Conservation (phyloP, 2,113 vertebrate species). For the Zeus faber region DNA sequence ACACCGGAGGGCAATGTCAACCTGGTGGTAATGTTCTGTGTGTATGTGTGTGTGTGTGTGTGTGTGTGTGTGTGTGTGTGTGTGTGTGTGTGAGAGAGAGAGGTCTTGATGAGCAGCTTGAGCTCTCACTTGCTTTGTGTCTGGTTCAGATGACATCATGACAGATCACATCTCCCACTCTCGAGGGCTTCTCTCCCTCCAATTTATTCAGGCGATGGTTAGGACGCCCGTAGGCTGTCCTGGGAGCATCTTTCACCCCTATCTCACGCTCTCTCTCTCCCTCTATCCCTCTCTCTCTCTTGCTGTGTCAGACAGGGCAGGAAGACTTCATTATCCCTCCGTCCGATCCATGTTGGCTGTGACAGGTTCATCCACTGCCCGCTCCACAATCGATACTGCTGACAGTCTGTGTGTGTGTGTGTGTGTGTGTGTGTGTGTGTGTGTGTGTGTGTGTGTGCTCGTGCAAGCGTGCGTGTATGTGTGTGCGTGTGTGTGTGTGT, state of each 20-base stretch:
- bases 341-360: slow-evolving; percentile 71
- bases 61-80: slow-evolving; percentile 3
- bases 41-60: slow-evolving; percentile 1
- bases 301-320: slow-evolving; percentile 54
- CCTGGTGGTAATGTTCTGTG: too few relatives aligned
- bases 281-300: slow-evolving; percentile 34
- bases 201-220: slow-evolving; percentile 64
- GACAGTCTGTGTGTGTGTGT: slow-evolving; percentile 53
- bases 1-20: too few relatives aligned
- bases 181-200: slow-evolving; percentile 61
- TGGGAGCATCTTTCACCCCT: slow-evolving; percentile 43
- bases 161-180: slow-evolving; percentile 61
- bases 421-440: slow-evolving; percentile 28
- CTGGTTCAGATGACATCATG: slow-evolving; percentile 69
- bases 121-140: slow-evolving; percentile 40
- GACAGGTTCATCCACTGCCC: slow-evolving; percentile 74
- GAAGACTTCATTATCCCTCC: slow-evolving; percentile 78
- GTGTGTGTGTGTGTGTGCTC: slow-evolving; percentile 1
- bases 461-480: slow-evolving; percentile 13
- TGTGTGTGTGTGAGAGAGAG: slow-evolving; percentile 23
- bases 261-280: slow-evolving; percentile 26
- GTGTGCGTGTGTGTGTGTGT: too few relatives aligned
- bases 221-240: slow-evolving; percentile 53
- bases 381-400: slow-evolving; percentile 66
- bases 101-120: slow-evolving; percentile 53